phyloP scores from a whole-genome alignment of 2,888 invertebrate species.

The Ectemnius cavifrons region DNA sequence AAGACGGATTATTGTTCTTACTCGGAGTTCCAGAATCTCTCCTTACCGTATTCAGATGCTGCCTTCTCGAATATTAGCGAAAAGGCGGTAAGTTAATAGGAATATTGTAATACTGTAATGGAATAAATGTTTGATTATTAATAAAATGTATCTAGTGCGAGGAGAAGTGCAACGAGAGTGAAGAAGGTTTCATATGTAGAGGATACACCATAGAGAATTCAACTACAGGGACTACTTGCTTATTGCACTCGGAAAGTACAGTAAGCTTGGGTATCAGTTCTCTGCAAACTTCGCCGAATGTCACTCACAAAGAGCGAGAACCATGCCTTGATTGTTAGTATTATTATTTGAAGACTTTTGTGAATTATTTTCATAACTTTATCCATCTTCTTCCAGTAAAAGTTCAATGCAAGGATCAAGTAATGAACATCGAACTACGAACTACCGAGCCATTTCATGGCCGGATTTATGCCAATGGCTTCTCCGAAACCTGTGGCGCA shows the following conservation, averaged over 20 bases:
- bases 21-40: constrained; percentile 86
- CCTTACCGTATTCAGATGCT: constrained; percentile 83
- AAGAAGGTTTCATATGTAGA: constrained; percentile 84
- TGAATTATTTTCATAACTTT: too few relatives aligned
- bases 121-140: not conserved
- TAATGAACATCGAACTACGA: constrained; percentile 79
- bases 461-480: constrained; percentile 89
- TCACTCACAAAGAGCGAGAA: constrained; percentile 88
- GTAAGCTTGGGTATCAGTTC: constrained; percentile 88
- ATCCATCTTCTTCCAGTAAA: constrained; percentile 81
- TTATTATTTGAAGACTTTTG: too few relatives aligned
- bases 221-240: constrained; percentile 79
- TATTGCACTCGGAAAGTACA: constrained; percentile 90
- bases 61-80: constrained; percentile 67
- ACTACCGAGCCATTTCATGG: constrained; percentile 82
- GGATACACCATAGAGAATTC: constrained; percentile 81
- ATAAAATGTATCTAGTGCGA: constrained; percentile 75
- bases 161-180: constrained; percentile 82
- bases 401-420: constrained; percentile 86
- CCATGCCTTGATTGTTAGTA: constrained; percentile 90
- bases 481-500: constrained; percentile 86
- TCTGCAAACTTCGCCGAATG: constrained; percentile 80
- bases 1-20: constrained; percentile 86
- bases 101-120: not conserved
- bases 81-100: constrained; percentile 61